Base-by-base conservation (phyloP, 2,113 vertebrate genomes). In the Galeopterus variegatus region DNA sequence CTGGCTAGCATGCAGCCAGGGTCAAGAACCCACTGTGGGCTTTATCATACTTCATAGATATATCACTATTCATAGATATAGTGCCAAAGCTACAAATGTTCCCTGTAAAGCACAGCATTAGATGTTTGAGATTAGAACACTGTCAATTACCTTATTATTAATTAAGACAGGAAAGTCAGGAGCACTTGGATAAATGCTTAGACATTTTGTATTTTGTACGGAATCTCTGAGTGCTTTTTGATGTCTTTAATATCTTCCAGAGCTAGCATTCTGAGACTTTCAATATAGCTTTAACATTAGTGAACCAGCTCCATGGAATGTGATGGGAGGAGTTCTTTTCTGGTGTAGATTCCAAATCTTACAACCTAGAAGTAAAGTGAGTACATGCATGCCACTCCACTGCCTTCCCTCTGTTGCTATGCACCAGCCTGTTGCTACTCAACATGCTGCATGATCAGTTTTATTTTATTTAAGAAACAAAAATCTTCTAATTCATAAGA, bases 381-480 rank as follows among this genome's bases (percentile, higher is more conserved):
- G 45, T 52, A 41, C 62, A 73, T 92, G 65, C 82, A 73, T 85
- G 48, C 69, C 48, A 31, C 8, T 48, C 28, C 23, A 41, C 9
- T 24, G 56, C 54, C 24, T 54, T 18, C 41, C 65, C 36, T 81
- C 62, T 50, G 65, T n/a, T 70, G 28, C 50, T 52, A 10, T 15
- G 45, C 9, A 33, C 48, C 52, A 93, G 36, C n/a, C 45, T 88
- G 48, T 17, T 87, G 60, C 41, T 33, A 48, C 23, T 83, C 45
- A 88, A 24, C 67, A 36, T 28, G 21, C 18, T 60, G 11, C 15
- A 73, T 26, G 14, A 62, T 79, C 70, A 85, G 48, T 77, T 95
- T 96, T 31, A 72, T 56, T 91, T 75, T 62, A n/a, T 69, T 72
- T 83, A 70, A 65, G 85, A 88, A 89, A 75, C 54, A 81, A 95